Base-by-base conservation (phyloP, 2,888 invertebrate genomes). In the Nemotelus nigrinus region DNA sequence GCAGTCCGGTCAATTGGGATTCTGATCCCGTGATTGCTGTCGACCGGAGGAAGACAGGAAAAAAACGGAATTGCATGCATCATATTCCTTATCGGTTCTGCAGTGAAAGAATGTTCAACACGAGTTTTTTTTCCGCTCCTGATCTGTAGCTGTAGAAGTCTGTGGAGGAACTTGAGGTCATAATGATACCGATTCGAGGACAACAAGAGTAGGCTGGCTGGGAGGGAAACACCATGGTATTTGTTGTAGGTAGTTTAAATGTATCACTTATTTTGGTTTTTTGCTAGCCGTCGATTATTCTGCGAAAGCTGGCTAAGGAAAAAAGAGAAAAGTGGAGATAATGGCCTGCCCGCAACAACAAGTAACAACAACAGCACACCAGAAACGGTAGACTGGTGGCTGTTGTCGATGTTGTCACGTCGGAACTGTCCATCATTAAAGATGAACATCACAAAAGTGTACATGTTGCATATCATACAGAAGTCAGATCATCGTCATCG, bases 21-120 rank as follows among this genome's bases (percentile, higher is more conserved):
- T 77, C 76, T 65, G 58, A 57, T 65, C 76, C 68, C 68, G 76
- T 48, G 68, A 77, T 58, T 58, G 8, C 68, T 67, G 67, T 77
- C 58, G 58, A 68, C 67, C 58, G 57, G 58, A 67, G 68, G 48
- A 48, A 79, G 78, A 79, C 77, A 65, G 78, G 76, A 67, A 77
- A 58, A 48, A 79, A 79, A 79, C 77, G 64, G 78, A 78, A 79
- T 78, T 76, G 65, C 79, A 71, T 76, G 72, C 77, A 79, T 78
- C 78, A 75, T 79, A 76, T 79, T 78, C 79, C 79, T 79, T 79
- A 79, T 78, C 68, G 72, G 78, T 25, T 25, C 43, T 64, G n/a
- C 53, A 76, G 44, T 55, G 43, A n/a, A 76, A 76, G 79, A 79
- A 79, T 79, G 79, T 79, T 67, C 57, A 68, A 79, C 78, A 78